Evolutionary conservation across 2,113 vertebrate genomes (phyloP).

Genomic region (Gobiocypris rarus): DNA sequence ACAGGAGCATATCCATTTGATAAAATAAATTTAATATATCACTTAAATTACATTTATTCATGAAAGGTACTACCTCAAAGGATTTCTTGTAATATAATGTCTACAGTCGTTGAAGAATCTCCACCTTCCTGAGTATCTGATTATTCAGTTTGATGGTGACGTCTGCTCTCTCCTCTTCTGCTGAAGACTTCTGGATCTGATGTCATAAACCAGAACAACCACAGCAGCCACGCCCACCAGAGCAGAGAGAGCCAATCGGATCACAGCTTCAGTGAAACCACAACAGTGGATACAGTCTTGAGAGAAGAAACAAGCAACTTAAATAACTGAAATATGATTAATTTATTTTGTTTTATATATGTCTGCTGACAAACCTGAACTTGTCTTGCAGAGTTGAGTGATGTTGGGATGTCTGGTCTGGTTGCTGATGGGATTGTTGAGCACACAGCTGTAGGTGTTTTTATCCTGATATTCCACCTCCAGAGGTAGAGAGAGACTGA

Average conservation of each 20-base stretch:
- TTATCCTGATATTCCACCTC: too few relatives aligned
- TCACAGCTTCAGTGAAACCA: not conserved
- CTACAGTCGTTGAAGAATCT: not conserved
- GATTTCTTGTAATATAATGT: not conserved
- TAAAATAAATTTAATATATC: too few relatives aligned
- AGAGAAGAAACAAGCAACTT: not conserved
- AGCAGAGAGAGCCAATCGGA: conserved; percentile 3
- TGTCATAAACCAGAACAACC: not conserved
- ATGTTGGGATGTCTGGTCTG: not conserved
- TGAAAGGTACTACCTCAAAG: not conserved
- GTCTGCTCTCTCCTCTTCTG: not conserved
- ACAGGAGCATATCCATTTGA: too few relatives aligned
- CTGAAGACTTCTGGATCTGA: not conserved
- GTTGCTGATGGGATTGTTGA: not conserved
- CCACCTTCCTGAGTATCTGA: not conserved
- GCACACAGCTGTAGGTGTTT: not conserved
- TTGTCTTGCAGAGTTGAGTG: not conserved
- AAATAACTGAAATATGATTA: not conserved
- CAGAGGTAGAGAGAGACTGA: too few relatives aligned
- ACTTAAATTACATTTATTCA: not conserved
- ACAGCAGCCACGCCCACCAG: not conserved
- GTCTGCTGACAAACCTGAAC: not conserved
- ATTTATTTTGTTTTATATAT: not conserved
- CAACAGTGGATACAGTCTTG: not conserved
- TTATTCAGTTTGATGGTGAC: not conserved